A percentile compares a stretch with the other conserved stretches of the same genome.
Conservation (phyloP, 1,140 invertebrate species). For the Tetranychus urticae region DNA sequence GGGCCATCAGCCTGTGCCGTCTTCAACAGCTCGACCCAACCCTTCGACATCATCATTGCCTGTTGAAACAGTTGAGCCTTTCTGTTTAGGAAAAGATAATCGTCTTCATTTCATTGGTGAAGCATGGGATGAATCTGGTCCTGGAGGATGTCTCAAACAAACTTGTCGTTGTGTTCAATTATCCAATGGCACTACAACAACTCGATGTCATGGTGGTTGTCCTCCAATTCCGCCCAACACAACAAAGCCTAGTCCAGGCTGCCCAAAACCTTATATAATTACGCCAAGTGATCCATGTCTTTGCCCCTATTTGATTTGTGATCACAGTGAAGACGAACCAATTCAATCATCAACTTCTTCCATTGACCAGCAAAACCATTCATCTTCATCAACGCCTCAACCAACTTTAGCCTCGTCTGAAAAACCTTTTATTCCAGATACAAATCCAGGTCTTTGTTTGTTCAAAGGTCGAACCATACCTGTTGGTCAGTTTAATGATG, state of each 20-base stretch:
- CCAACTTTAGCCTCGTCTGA: too few relatives aligned
- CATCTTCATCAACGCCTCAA: not conserved
- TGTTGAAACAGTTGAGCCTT: not conserved
- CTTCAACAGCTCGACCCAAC: too few relatives aligned
- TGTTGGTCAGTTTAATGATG: conserved; percentile 38
- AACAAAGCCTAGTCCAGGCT: conserved; percentile 10
- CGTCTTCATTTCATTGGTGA: conserved; percentile 9
- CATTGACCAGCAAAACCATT: not conserved
- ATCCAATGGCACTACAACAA: conserved; percentile 10
- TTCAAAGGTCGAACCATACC: conserved; percentile 33
- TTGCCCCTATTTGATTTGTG: conserved; percentile 15
- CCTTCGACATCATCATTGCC: too few relatives aligned
- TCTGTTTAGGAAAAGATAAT: conserved; percentile 34
- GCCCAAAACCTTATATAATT: conserved; percentile 13
- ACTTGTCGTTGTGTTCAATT: conserved; percentile 11
- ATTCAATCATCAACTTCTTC: not conserved
- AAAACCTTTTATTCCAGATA: not conserved
- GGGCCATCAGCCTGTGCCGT: too few relatives aligned
- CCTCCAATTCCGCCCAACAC: conserved; percentile 9
- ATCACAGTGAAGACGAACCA: conserved; percentile 6
- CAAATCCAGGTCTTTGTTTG: conserved; percentile 18
- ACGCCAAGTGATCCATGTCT: conserved; percentile 13
- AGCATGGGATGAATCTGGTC: conserved; percentile 10
- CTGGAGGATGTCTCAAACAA: conserved; percentile 10
- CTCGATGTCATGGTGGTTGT: conserved; percentile 14